These are phyloP conservation scores for Micromussa lordhowensis DNA, from an alignment of 92 coral and sea anemone species.

Conservation along the genomic window DNA sequence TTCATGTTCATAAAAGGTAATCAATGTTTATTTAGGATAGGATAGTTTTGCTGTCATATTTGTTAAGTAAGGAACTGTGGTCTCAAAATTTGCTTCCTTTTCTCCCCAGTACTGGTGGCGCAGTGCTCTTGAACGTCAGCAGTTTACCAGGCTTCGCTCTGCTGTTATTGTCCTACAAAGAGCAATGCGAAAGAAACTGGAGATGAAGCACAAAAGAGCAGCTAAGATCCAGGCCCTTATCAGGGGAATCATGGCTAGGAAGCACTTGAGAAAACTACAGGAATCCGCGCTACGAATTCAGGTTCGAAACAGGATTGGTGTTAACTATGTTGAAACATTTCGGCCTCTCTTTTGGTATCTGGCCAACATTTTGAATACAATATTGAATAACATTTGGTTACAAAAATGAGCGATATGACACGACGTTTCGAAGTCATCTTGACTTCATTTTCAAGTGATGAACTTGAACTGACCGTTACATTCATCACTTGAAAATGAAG, in stretches of 20 bases:
- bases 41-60: background rate
- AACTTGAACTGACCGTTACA: too few species aligned
- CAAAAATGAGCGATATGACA: too few species aligned
- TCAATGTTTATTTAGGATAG: background rate
- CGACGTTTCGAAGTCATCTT: too few species aligned
- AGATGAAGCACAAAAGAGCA: constrained; percentile 70
- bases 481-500: too few species aligned
- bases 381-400: background rate
- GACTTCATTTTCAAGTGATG: too few species aligned
- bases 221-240: constrained; percentile 85
- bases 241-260: constrained; percentile 76
- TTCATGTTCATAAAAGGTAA: background rate
- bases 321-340: background rate
- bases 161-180: constrained; percentile 78
- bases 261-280: constrained; percentile 58
- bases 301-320: constrained; percentile 39
- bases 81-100: background rate
- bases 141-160: constrained; percentile 68
- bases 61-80: background rate
- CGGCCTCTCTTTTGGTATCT: background rate
- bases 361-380: background rate
- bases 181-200: constrained; percentile 63
- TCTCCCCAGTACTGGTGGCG: constrained; percentile 92
- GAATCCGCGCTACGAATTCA: constrained; percentile 82
- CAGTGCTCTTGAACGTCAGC: constrained; percentile 69